Evolutionary conservation across 1,140 invertebrate species (phyloP), one percentile per base, ranked within the genome.

Genomic region (Lordiphosa collinella): DNA sequence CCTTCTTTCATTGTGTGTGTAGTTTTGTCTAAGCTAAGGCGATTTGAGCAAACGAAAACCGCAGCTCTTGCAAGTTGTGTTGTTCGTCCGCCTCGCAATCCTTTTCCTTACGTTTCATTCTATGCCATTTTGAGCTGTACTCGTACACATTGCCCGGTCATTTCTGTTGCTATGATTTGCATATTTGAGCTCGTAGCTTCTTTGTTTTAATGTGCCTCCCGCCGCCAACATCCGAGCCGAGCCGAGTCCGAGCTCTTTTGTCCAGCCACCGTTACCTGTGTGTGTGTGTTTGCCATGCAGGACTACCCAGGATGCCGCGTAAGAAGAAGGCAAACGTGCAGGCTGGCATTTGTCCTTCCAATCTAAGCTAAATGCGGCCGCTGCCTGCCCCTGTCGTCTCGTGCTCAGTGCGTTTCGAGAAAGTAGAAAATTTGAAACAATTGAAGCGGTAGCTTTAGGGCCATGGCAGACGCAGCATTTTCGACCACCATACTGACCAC

Each of bases 401-500:
- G 22, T 44, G 52, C 52, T 56, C 70, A 52, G 41, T 36, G 16
- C 38, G 40, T 69, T 59, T 52, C 48, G 62, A 66, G 76, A 79
- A 69, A 82, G 61, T 66, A 59, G 71, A 80, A 57, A 82, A 82
- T 84, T 82, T 78, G 76, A 82, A 82, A 82, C 76, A 82, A 82
- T 82, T 84, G 72, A 78, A 70, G 78, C 63, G 71, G 76, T 61
- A 75, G 57, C 52, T 58, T 38, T 48, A 35, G 53, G 41, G 54
- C 34, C 53, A 55, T 43, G 57, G 75, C 71, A 76, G 76, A 76
- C 76, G 76, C 76, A 82, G 78, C 63, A 84, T 84, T 82, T 84
- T 82, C 72, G 78, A 82, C 78, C 76, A 84, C 74, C 76, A 84
- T 80, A 63, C 76, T 80, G 76, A 80, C 76, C 76, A 82, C 79